These are phyloP conservation scores for Lasioglossum calceatum DNA, from an alignment of 2,888 invertebrate species.

Conservation along the genomic window DNA sequence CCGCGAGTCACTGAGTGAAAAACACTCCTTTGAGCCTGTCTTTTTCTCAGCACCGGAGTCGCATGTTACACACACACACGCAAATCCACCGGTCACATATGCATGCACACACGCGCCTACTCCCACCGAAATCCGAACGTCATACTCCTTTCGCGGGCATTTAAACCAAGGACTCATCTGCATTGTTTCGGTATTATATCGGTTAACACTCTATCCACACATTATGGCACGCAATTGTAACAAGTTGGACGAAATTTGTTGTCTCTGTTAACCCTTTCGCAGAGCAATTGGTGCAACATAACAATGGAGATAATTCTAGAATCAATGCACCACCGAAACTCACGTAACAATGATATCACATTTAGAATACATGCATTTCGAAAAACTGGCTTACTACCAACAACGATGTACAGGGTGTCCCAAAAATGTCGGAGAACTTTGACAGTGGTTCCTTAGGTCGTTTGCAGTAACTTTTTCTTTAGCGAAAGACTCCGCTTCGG, in stretches of 20 bases:
- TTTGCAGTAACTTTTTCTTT: too few relatives aligned
- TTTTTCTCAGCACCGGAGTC: constrained; percentile 43
- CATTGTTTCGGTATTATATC: background rate
- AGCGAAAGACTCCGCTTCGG: too few relatives aligned
- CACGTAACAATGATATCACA: too few relatives aligned
- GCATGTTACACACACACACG: constrained; percentile 9
- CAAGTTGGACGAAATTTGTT: background rate
- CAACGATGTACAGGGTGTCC: too few relatives aligned
- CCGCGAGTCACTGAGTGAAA: constrained; percentile 71
- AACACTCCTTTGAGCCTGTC: constrained; percentile 58
- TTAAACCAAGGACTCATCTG: constrained; percentile 21
- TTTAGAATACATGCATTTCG: too few relatives aligned
- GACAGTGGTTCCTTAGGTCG: too few relatives aligned
- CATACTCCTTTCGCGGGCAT: constrained; percentile 19
- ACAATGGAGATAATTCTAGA: too few relatives aligned
- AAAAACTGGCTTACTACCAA: too few relatives aligned
- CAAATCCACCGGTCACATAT: background rate
- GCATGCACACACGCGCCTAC: constrained; percentile 18
- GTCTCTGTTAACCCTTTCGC: too few relatives aligned
- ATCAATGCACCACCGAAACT: too few relatives aligned
- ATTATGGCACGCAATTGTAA: background rate
- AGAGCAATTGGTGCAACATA: too few relatives aligned
- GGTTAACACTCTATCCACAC: background rate
- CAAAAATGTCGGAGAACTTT: too few relatives aligned
- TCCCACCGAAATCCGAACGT: constrained; percentile 50